phyloP scores from a whole-genome alignment of 2,113 vertebrate species.

The Petromus typicus region DNA sequence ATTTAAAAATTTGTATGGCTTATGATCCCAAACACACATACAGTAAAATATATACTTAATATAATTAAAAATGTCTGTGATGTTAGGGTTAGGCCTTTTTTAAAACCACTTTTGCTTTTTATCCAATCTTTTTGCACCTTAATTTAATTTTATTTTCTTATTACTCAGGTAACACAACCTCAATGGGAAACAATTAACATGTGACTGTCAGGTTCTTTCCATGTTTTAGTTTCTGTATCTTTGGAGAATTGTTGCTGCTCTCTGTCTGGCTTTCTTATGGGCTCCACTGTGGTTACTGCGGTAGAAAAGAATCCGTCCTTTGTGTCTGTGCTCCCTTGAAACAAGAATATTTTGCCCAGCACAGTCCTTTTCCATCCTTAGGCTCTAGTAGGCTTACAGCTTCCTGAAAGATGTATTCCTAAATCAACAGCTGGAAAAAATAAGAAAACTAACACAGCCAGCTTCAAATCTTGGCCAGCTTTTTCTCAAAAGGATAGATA shows the following conservation, averaged over 20 bases:
- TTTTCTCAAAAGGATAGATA: background rate
- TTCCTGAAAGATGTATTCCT: background rate
- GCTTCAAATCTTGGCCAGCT: background rate
- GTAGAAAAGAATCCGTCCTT: background rate
- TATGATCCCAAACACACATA: slow-evolving; percentile 65
- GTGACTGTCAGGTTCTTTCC: background rate
- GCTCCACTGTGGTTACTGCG: background rate
- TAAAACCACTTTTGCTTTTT: background rate
- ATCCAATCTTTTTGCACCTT: background rate
- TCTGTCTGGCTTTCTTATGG: background rate
- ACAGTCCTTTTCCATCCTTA: background rate
- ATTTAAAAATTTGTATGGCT: slow-evolving; percentile 66
- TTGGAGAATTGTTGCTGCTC: background rate
- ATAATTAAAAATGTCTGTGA: slow-evolving; percentile 74
- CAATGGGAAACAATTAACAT: background rate
- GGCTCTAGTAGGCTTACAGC: background rate
- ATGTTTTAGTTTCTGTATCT: background rate
- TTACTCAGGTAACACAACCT: slow-evolving; percentile 27
- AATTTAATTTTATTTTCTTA: slow-evolving; percentile 8
- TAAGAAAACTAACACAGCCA: background rate
- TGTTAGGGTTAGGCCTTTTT: slow-evolving; percentile 58
- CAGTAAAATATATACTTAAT: slow-evolving; percentile 68
- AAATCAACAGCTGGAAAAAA: background rate
- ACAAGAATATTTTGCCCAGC: background rate
- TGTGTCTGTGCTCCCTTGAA: background rate